Conservation (phyloP, 2,888 invertebrate species). For the Zonitis immaculata region DNA sequence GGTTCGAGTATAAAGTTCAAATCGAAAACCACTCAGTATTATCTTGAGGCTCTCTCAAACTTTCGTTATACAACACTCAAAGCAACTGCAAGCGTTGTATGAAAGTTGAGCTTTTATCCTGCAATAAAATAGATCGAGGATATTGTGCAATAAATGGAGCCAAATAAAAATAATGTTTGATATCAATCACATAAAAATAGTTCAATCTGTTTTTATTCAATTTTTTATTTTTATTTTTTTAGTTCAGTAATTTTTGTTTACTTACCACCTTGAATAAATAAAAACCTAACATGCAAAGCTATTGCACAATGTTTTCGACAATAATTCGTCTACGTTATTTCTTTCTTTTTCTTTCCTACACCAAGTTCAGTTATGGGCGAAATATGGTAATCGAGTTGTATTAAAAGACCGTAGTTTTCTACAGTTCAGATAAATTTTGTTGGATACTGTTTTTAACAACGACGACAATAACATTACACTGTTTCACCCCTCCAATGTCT, state of each 20-base stretch:
- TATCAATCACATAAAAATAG: too few species aligned
- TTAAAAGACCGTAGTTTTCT: slow-evolving; percentile 7
- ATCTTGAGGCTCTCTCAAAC: too few species aligned
- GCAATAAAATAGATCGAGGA: too few species aligned
- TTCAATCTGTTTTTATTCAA: background rate
- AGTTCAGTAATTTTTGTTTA: too few species aligned
- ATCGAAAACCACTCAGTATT: too few species aligned
- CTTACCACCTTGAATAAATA: slow-evolving; percentile 26
- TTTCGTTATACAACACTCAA: too few species aligned
- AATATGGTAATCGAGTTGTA: slow-evolving; percentile 18
- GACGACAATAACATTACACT: slow-evolving; percentile 3
- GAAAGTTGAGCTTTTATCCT: too few species aligned
- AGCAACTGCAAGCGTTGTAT: too few species aligned
- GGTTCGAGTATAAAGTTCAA: too few species aligned
- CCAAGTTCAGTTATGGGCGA: slow-evolving; percentile 17
- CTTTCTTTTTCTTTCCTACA: background rate
- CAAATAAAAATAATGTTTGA: too few species aligned
- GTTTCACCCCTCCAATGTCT: too few species aligned
- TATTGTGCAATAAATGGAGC: too few species aligned
- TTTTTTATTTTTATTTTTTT: slow-evolving; percentile 1
- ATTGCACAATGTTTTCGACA: slow-evolving; percentile 8
- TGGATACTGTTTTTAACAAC: slow-evolving; percentile 14
- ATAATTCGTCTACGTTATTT: background rate
- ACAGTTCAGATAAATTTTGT: slow-evolving; percentile 12
- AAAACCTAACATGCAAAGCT: slow-evolving; percentile 20